Base-by-base conservation (phyloP, 2,113 vertebrate species). In the Eonycteris spelaea region DNA sequence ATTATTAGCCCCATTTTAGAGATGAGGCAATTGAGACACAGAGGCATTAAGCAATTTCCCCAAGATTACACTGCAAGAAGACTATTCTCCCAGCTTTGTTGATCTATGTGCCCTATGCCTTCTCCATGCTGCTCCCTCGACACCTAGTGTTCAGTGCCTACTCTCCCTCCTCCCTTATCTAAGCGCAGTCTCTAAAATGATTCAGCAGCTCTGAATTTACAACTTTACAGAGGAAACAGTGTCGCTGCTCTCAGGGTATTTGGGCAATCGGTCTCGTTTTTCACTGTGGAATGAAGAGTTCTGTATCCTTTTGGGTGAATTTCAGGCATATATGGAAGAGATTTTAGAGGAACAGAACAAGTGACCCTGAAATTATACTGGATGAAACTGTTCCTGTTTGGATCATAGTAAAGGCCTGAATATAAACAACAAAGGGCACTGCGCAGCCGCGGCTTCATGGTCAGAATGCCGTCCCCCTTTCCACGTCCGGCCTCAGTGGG, bases 391-490 rank as follows among this genome's bases (percentile, higher is more conserved):
- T 16, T 18, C 61, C 53, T 40, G 12, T 24, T 86, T 3, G n/a
- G 28, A 30, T 48, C 7, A 3, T 14, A 5, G 28, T 2, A 15
- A 55, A 91, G 28, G 14, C 19, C 53, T 1, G 2, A 11, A 0
- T 6, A 11, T 33, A 40, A 80, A 84, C 48, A 85, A 45, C 71
- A 85, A 77, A 87, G n/a, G 65, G 91, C 15, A 1, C 75, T 59
- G 59, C 55, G 53, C 16, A 57, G 68, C 80, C 33, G 43, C 26
- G 16, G 2, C 22, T 18, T 3, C 61, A 1, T 2, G 3, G 0
- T 1, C 33, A 40, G 28, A 59, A 70, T 21, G 18, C 24, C 1
- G 2, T 28, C 4, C 2, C 14, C 67, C 51, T 51, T 51, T 51
- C 51, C 14, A 51, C 15, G 1, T 15, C 15, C 5, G 15, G 51